Base-by-base conservation (phyloP, 2,888 invertebrate genomes). In the Steinernema carpocapsae region DNA sequence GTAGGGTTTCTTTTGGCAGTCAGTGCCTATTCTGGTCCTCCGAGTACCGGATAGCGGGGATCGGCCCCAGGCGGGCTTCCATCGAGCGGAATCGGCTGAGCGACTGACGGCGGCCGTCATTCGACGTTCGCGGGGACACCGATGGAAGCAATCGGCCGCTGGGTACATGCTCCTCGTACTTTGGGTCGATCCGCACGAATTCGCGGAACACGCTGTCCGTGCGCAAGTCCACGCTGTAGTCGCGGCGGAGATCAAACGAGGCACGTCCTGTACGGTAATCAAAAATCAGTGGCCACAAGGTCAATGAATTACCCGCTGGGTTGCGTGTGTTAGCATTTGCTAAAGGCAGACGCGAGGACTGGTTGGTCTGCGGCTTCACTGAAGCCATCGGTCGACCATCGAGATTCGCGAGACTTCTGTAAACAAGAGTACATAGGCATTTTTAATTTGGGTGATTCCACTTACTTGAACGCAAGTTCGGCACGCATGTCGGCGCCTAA, bases 131-230 rank as follows among this genome's bases (percentile, higher is more conserved):
- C 14, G 14, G 56, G 7, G n/a, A 22, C n/a, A 56, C 56, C 7
- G 56, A 12, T 26, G 56, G 56, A 17, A 56, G 56, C 56, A 56
- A 24, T 19, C 56, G 56, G 12, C 51, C 51, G 56, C 56, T 56
- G 56, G 24, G 24, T 12, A 4, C 19, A 17, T 48, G 70, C 43
- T 52, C 64, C 19, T 76, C 76, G 72, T 56, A 77, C 37, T 51
- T 17, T 7, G 78, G 78, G 51, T 78, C 78, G 29, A 75, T 73
- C n/a, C 78, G 51, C 22, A 71, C 52, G 70, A 78, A 78, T 70
- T 78, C 73, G 19, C 77, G 77, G 56, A 78, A 78, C 2, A 78
- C 37, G 24, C 70, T 59, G 45, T 78, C 78, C 10, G 78, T 72
- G 4, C 70, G 59, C 14, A 26, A 19, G 73, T 78, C 78, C 29